These are phyloP conservation scores for Pelagia noctiluca DNA, from an alignment of 30 jellyfish, hydroid and myxozoan genomes.

Conservation along the genomic window DNA sequence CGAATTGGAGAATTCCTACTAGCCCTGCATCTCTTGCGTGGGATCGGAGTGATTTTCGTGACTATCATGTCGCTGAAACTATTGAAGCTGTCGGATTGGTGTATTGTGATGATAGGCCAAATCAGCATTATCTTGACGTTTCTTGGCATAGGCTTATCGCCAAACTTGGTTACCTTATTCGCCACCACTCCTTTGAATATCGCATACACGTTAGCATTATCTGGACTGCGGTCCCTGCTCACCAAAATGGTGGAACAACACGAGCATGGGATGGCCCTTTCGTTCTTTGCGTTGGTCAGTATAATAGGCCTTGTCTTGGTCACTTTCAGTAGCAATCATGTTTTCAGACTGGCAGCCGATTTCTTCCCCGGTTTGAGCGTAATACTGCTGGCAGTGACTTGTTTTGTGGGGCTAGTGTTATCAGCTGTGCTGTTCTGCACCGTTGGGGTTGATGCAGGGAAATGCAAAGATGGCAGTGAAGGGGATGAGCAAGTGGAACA, in stretches of 20 bases:
- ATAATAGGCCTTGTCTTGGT: slow-evolving; percentile 44
- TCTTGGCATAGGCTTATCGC: slow-evolving; percentile 31
- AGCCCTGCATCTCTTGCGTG: slow-evolving; percentile 47
- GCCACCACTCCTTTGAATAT: slow-evolving; percentile 28
- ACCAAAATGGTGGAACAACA: slow-evolving; percentile 49
- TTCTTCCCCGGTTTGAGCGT: slow-evolving; percentile 61
- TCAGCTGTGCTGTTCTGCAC: slow-evolving; percentile 3
- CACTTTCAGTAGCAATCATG: slow-evolving; percentile 47
- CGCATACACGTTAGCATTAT: slow-evolving; percentile 68
- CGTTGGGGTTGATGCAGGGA: too few relatives aligned
- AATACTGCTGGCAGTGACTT: too few relatives aligned
- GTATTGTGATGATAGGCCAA: slow-evolving; percentile 39
- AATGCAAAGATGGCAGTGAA: too few relatives aligned
- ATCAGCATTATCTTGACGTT: slow-evolving; percentile 44
- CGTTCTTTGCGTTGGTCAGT: slow-evolving; percentile 58
- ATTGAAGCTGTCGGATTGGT: slow-evolving; percentile 38
- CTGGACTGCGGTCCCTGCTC: slow-evolving; percentile 45
- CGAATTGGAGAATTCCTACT: slow-evolving; percentile 43
- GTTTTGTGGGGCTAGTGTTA: too few relatives aligned
- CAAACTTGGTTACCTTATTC: slow-evolving; percentile 12
- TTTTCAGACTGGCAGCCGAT: slow-evolving; percentile 50
- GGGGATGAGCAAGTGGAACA: too few relatives aligned
- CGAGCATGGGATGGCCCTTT: slow-evolving; percentile 59
- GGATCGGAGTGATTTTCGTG: slow-evolving; percentile 39
- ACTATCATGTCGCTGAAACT: slow-evolving; percentile 34